These are phyloP conservation scores for Salvelinus namaycush DNA, from an alignment of 2,113 vertebrate species.

Conservation along the genomic window DNA sequence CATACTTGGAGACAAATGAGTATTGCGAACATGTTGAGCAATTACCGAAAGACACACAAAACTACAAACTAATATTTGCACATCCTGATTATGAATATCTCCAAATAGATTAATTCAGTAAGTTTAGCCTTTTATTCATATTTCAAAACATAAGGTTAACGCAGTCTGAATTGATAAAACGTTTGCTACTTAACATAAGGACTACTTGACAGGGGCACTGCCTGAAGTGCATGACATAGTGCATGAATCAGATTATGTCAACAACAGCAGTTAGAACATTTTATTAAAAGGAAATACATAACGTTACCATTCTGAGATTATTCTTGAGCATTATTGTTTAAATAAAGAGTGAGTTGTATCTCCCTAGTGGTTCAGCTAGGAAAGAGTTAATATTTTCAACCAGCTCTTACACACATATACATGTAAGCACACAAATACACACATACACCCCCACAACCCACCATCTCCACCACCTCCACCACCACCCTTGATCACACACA, in stretches of 20 bases:
- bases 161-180: neutral
- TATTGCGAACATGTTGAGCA: constrained; percentile 62
- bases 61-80: constrained; percentile 71
- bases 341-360: constrained; percentile 33
- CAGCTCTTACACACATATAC: constrained; percentile 54
- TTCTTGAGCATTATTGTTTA: too few relatives aligned
- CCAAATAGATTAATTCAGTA: constrained; percentile 60
- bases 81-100: constrained; percentile 59
- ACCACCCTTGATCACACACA: constrained; percentile 60
- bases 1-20: constrained; percentile 65
- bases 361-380: constrained; percentile 48
- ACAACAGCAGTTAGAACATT: too few relatives aligned
- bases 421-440: constrained; percentile 5
- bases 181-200: too few relatives aligned
- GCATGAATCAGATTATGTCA: too few relatives aligned
- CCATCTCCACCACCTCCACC: constrained; percentile 31
- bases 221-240: too few relatives aligned
- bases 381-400: constrained; percentile 75
- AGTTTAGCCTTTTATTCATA: constrained; percentile 53
- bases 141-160: constrained; percentile 41
- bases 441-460: constrained; percentile 1
- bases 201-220: too few relatives aligned
- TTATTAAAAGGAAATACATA: too few relatives aligned
- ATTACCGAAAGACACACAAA: constrained; percentile 65
- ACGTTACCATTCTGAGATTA: too few relatives aligned